A percentile compares a stretch with the other conserved stretches of the same genome.
Evolutionary conservation across 2,113 vertebrate genomes (phyloP).

Genomic region (Melanocharis versteri): DNA sequence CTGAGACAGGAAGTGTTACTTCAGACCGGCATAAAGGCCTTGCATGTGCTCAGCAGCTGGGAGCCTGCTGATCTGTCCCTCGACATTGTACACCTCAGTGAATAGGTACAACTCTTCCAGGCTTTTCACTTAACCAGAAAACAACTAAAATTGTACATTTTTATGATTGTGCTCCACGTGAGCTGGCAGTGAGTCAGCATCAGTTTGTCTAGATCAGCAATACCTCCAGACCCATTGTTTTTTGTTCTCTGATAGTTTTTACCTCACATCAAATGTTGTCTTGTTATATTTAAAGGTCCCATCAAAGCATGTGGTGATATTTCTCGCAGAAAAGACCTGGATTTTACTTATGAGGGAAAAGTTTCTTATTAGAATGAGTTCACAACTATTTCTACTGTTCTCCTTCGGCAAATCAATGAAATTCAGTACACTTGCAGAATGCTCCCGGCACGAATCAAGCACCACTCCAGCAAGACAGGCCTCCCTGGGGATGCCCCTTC

Average conservation of each 20-base stretch:
- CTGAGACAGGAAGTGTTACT: not conserved
- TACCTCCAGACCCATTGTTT: not conserved
- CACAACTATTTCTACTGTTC: not conserved
- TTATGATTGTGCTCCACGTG: not conserved
- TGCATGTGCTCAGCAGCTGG: not conserved
- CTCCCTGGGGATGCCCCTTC: not conserved
- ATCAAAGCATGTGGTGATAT: not conserved
- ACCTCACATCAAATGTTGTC: not conserved
- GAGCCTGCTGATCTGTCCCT: not conserved
- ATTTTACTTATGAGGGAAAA: not conserved
- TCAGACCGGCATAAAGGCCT: not conserved
- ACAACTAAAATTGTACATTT: not conserved
- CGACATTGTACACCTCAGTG: not conserved
- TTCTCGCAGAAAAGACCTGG: not conserved
- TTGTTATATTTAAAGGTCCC: not conserved
- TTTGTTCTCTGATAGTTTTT: not conserved
- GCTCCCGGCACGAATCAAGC: not conserved
- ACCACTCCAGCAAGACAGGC: not conserved
- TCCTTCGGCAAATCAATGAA: not conserved
- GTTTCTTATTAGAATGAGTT: not conserved
- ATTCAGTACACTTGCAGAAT: not conserved
- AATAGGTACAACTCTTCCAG: not conserved
- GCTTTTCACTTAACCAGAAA: not conserved
- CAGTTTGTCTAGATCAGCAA: not conserved
- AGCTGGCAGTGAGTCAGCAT: not conserved